Percentiles rank a stretch among this genome's conserved stretches.
Conservation (phyloP, 2,113 vertebrate genomes). For the Gavia stellata region DNA sequence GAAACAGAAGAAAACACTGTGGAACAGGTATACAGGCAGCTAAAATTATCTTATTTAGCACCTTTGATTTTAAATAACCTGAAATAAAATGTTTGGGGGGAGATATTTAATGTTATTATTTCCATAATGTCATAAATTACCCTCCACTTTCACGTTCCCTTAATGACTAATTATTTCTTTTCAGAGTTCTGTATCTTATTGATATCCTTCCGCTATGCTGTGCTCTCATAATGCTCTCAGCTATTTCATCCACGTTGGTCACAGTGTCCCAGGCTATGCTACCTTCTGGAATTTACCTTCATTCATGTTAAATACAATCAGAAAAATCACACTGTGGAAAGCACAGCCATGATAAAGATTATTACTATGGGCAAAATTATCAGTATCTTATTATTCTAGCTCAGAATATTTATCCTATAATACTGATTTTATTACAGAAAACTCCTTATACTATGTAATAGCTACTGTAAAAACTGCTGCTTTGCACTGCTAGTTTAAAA, state of each 20-base stretch:
- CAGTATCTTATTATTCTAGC: background rate
- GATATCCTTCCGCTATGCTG: background rate
- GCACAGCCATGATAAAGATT: background rate
- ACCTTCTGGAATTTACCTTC: background rate
- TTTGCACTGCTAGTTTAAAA: background rate
- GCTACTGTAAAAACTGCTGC: background rate
- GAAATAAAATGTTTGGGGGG: background rate
- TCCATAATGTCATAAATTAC: background rate
- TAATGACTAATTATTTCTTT: background rate
- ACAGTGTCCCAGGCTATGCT: background rate
- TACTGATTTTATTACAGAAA: conserved; percentile 26
- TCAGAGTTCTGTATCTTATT: background rate
- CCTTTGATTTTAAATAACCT: background rate
- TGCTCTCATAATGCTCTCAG: background rate
- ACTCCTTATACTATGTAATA: background rate
- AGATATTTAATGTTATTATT: background rate
- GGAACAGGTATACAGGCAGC: background rate
- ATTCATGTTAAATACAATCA: background rate
- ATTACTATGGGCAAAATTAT: background rate
- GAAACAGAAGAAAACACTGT: background rate
- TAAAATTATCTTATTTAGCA: background rate
- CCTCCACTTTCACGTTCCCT: background rate
- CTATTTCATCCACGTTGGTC: background rate
- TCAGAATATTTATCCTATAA: background rate
- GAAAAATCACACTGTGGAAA: background rate